phyloP scores from a whole-genome alignment of 2,888 invertebrate genomes.

The Neoascia interrupta region DNA sequence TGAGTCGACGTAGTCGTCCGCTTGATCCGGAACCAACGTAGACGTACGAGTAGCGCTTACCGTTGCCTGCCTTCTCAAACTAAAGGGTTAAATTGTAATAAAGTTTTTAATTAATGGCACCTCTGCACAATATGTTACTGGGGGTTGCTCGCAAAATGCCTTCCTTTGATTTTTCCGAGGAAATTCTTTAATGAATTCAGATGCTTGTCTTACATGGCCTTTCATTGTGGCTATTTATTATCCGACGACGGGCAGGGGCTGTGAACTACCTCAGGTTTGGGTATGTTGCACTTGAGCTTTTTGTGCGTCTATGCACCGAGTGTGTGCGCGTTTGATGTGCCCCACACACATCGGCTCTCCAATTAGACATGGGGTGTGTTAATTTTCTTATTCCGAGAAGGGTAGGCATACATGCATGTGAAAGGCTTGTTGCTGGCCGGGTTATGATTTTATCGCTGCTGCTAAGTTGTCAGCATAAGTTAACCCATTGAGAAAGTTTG shows the following conservation, averaged over 20 bases:
- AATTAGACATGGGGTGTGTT: slow-evolving; percentile 58
- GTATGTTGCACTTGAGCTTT: slow-evolving; percentile 31
- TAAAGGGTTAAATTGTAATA: slow-evolving; percentile 69
- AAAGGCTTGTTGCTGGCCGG: slow-evolving; percentile 59
- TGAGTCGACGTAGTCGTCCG: slow-evolving; percentile 64
- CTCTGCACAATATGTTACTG: slow-evolving; percentile 69
- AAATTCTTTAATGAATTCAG: slow-evolving; percentile 70
- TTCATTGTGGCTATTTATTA: slow-evolving; percentile 70
- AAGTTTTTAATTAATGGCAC: slow-evolving; percentile 70
- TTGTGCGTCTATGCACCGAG: slow-evolving; percentile 42
- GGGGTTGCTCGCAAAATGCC: slow-evolving; percentile 54
- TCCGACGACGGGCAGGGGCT: slow-evolving; percentile 31
- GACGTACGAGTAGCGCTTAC: slow-evolving; percentile 45
- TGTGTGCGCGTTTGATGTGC: slow-evolving; percentile 21
- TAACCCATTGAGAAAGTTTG: slow-evolving; percentile 62
- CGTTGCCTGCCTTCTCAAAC: slow-evolving; percentile 63
- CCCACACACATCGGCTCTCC: too few relatives aligned
- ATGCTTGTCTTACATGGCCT: slow-evolving; percentile 69
- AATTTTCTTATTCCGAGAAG: slow-evolving; percentile 37
- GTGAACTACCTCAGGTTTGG: slow-evolving; percentile 25
- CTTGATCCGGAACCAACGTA: slow-evolving; percentile 67
- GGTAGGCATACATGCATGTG: slow-evolving; percentile 2
- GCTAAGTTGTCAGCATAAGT: slow-evolving; percentile 70
- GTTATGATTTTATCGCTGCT: slow-evolving; percentile 68
- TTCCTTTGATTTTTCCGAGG: slow-evolving; percentile 69